Conservation (phyloP, 2,797 vertebrate genomes). For the Peromyscus melanophrys region DNA sequence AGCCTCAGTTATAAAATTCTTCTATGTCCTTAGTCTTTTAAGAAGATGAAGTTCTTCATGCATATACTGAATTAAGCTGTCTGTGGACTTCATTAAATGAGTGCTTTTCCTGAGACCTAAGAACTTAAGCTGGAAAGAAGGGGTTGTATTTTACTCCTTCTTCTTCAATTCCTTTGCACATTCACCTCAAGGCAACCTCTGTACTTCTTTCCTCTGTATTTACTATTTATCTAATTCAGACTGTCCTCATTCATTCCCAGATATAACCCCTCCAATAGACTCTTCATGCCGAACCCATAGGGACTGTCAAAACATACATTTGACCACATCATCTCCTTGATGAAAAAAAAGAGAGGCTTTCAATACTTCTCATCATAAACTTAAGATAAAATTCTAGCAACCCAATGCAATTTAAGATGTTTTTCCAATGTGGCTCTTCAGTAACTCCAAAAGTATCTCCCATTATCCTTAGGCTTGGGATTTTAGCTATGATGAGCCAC, state of each 20-base stretch:
- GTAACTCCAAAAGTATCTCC: background rate
- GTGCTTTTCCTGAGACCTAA: background rate
- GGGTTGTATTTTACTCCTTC: background rate
- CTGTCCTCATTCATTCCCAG: background rate
- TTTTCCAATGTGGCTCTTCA: background rate
- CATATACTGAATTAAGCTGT: background rate
- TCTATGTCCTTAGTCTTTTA: background rate
- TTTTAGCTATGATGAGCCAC: background rate
- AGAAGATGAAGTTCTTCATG: background rate
- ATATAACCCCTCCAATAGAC: background rate
- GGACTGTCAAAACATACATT: background rate
- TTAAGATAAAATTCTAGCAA: background rate
- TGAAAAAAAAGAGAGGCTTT: background rate
- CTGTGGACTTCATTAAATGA: background rate
- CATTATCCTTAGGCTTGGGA: background rate
- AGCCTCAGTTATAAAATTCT: background rate
- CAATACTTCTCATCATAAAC: background rate
- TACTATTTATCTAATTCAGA: slow-evolving; percentile 8
- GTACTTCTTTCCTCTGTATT: background rate
- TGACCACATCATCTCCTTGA: background rate
- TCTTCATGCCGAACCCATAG: background rate
- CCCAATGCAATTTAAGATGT: background rate
- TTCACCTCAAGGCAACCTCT: background rate
- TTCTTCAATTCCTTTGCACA: background rate
- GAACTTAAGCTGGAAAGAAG: background rate